Base-by-base conservation (phyloP, 2,797 vertebrate genomes). In the Myotis findleyi region DNA sequence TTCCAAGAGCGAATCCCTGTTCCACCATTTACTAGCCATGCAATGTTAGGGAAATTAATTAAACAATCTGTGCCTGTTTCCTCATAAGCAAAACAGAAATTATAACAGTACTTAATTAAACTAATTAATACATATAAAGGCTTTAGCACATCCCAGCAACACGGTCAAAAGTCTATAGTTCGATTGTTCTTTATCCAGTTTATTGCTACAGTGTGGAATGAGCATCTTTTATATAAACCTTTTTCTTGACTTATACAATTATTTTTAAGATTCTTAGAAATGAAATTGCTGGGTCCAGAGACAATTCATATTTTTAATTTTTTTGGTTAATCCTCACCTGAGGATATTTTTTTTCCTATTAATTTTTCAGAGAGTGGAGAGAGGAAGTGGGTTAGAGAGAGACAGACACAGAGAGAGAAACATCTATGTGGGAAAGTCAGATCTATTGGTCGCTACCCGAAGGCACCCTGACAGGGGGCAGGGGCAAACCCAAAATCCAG, bases 231-330 rank as follows among this genome's bases (percentile, higher is more conserved):
- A 11, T 68, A 30, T 9, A 20, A 33, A 25, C 6, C 41, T 51
- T 68, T 55, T 55, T 47, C 21, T 68, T 21, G 51, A 81, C 21
- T 51, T 49, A 21, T 1, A 71, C 3, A 27, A 49, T 72, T 79
- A 75, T 75, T 82, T 94, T 76, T 73, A 84, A 91, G 69, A 89
- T 68, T 91, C 89, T 87, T 89, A 77, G 14, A 89, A 82, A 86
- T 49, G 41, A 21, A 91, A 86, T 38, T 76, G 12, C 21, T 92
- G n/a, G 27, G 7, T 92, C 36, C 16, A 59, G 51, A 21, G 21
- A 27, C 23, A 90, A 92, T 41, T 75, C 20, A 6, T 14, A 18
- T 55, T 59, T 87, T 93, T 53, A 79, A 86, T 25, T 59, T 12
- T 27, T 59, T 12, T 27, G 12, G 57, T 27, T 59, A 59, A 59